Base-by-base conservation (phyloP, 1,140 invertebrate species). In the Achroia grisella region DNA sequence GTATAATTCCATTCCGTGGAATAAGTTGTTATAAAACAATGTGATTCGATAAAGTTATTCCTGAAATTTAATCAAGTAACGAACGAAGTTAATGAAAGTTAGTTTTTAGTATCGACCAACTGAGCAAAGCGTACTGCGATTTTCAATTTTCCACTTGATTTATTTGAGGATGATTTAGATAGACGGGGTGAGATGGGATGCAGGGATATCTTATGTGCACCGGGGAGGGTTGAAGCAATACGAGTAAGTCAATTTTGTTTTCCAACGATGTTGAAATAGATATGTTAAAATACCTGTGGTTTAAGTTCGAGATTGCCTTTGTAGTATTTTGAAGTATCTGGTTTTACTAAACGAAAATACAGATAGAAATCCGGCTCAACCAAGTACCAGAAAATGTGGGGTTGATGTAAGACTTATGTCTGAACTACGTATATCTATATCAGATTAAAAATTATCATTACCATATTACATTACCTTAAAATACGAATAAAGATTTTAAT, bases 61-160 rank as follows among this genome's bases (percentile, higher is more conserved):
- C 52, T 46, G 48, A 58, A 51, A 59, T 64, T 72, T 61, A 63
- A 66, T 57, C 53, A 66, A 43, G 62, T 56, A 59, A 56, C 37
- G 58, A 60, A 57, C 63, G 41, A 39, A 50, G 60, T 69, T 63
- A 61, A 64, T 70, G 53, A 66, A 75, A 71, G 61, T 64, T 67
- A 57, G 55, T 60, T 68, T 67, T 58, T 47, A 53, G 58, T 43
- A 44, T 51, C 39, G 48, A 42, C 39, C 39, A 52, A 41, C 35
- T 32, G 13, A 29, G 28, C 33, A 32, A 11, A 14, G 10, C 14
- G 34, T 28, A 33, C 17, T 23, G 6, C 34, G 39, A 50, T 62
- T 77, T 74, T 72, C 65, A 79, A 79, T 77, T 81, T 81, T 72
- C 62, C 67, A 57, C 48, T 56, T 71, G 65, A 77, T 77, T 77